Evolutionary conservation across 2,888 invertebrate species (phyloP).

Genomic region (Deilephila porcellus): DNA sequence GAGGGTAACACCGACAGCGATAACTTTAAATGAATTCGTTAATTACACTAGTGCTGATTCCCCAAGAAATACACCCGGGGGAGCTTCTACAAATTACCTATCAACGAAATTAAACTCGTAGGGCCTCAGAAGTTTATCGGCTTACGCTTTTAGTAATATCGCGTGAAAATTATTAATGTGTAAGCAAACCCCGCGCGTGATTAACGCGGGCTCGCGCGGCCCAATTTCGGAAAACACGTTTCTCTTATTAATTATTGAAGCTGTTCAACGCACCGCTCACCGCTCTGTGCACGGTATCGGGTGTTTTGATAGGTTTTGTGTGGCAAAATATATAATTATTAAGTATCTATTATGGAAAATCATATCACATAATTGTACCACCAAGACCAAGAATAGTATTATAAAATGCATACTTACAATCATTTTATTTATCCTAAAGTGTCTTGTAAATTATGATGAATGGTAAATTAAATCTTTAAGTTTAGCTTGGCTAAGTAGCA

Average conservation of each 20-base stretch:
- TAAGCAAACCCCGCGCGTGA: conserved; percentile 50
- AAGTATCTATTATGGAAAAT: neutral
- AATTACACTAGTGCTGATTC: conserved; percentile 82
- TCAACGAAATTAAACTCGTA: conserved; percentile 73
- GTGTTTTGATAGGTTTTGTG: neutral
- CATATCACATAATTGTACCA: neutral
- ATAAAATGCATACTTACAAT: no score
- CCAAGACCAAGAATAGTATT: no score
- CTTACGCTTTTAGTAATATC: conserved; percentile 56
- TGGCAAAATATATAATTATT: neutral
- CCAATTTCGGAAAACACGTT: conserved; percentile 47
- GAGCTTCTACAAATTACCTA: conserved; percentile 71
- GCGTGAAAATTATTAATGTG: conserved; percentile 57
- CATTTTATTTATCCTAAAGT: no score
- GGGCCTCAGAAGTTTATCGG: conserved; percentile 60
- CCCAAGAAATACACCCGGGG: conserved; percentile 70
- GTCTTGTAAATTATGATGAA: no score
- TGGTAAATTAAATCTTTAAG: no score
- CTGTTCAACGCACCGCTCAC: conserved; percentile 37
- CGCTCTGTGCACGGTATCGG: neutral
- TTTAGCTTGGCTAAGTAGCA: no score
- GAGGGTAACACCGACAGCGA: conserved; percentile 57
- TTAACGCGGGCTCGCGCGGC: conserved; percentile 43
- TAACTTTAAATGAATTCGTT: conserved; percentile 79
- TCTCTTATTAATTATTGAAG: conserved; percentile 49